A percentile compares a stretch with the other conserved stretches of the same genome.
phyloP scores from a whole-genome alignment of 2,113 vertebrate species.

The Struthio camelus region DNA sequence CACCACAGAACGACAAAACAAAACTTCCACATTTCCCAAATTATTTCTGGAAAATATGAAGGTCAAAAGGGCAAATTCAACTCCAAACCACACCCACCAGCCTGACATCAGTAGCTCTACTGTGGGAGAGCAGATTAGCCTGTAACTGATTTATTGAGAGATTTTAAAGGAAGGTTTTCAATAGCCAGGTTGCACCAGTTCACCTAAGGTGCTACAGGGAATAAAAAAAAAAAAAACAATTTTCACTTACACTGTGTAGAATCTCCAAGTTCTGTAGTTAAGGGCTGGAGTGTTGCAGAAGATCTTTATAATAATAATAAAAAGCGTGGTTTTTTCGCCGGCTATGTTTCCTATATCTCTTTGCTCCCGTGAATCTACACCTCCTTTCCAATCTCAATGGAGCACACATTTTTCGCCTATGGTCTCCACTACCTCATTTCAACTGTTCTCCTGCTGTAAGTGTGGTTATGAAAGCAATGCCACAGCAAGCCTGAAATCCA shows the following conservation, averaged over 20 bases:
- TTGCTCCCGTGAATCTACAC: neutral
- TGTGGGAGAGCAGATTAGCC: neutral
- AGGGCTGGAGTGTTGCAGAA: neutral
- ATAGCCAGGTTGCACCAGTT: neutral
- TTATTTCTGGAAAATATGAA: constrained; percentile 52
- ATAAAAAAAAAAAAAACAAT: neutral
- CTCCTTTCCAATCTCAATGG: neutral
- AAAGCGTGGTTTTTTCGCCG: neutral
- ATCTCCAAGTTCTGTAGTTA: neutral
- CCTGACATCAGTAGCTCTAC: neutral
- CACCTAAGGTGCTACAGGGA: neutral
- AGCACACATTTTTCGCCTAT: neutral
- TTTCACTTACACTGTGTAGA: neutral
- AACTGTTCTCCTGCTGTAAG: neutral
- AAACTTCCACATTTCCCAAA: constrained; percentile 63
- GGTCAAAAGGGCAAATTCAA: neutral
- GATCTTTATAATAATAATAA: neutral
- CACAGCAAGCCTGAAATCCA: rapidly evolving
- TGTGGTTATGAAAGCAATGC: neutral
- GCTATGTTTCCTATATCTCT: neutral
- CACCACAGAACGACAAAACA: constrained; percentile 49
- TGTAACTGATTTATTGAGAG: neutral
- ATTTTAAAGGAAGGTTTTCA: neutral
- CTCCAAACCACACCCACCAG: constrained; percentile 6
- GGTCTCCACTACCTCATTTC: neutral